phyloP scores from a whole-genome alignment of 2,113 vertebrate species.

The Lota lota region DNA sequence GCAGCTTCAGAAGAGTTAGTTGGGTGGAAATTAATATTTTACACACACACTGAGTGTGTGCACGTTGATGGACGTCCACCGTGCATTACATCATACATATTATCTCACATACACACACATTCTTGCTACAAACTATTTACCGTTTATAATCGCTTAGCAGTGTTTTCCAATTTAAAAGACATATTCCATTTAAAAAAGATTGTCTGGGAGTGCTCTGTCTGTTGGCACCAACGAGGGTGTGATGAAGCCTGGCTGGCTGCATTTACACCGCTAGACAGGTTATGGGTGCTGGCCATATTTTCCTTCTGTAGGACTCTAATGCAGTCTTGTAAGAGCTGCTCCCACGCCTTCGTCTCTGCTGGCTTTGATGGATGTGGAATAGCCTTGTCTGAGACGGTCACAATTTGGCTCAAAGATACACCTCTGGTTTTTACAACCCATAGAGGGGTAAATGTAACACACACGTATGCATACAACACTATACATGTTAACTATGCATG shows the following conservation, averaged over 20 bases:
- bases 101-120: no score
- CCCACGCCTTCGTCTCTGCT: constrained; percentile 12
- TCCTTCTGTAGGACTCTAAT: constrained; percentile 21
- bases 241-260: constrained; percentile 28
- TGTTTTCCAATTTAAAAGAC: neutral
- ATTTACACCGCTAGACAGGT: constrained; percentile 32
- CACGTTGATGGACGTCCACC: no score
- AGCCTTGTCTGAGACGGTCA: constrained; percentile 26
- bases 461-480: neutral
- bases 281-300: neutral
- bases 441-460: neutral
- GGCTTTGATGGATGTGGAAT: constrained; percentile 42
- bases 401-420: constrained; percentile 5
- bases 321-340: constrained; percentile 22
- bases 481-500: no score
- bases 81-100: no score
- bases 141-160: no score
- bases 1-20: no score
- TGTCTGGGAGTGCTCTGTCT: constrained; percentile 25
- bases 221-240: constrained; percentile 15
- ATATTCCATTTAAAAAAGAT: constrained; percentile 31
- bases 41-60: no score
- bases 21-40: no score
- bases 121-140: no score
- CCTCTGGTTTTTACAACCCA: neutral